Percentiles rank a stretch among this genome's conserved stretches.
phyloP scores from a whole-genome alignment of 2,797 vertebrate genomes.

The Acropternis orthonyx region DNA sequence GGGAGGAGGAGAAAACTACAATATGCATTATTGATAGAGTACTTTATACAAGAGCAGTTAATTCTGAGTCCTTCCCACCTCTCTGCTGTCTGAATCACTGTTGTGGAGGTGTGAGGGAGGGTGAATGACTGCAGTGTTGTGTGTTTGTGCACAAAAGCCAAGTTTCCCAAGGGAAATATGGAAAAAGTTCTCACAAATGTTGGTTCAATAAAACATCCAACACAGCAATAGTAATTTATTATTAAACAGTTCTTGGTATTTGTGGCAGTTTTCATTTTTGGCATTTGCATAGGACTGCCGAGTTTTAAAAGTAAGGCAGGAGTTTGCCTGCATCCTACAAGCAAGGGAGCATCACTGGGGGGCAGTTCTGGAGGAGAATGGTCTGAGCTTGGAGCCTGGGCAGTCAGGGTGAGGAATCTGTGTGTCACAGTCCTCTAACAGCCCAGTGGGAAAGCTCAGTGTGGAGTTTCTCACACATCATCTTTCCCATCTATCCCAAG shows the following conservation, averaged over 20 bases:
- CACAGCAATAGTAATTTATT: background rate
- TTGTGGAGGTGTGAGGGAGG: background rate
- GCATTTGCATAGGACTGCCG: background rate
- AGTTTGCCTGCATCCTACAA: background rate
- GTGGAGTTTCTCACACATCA: background rate
- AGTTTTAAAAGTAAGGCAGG: background rate
- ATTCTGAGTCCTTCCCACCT: background rate
- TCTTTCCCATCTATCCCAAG: background rate
- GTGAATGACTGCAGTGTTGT: background rate
- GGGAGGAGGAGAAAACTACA: background rate
- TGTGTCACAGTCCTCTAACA: background rate
- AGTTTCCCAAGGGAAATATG: background rate
- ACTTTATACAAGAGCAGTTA: background rate
- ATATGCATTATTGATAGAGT: background rate
- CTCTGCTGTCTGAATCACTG: background rate
- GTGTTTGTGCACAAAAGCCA: conserved; percentile 8
- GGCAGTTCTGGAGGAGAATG: background rate
- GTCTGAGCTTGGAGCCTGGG: background rate
- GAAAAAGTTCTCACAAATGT: background rate
- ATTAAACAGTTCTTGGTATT: background rate
- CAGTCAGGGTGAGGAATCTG: background rate
- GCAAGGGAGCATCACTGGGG: background rate
- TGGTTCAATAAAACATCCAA: conserved; percentile 29
- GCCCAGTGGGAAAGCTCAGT: background rate
- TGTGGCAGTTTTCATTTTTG: background rate